phyloP scores from a whole-genome alignment of 2,113 vertebrate genomes.

The Cettia cetti region DNA sequence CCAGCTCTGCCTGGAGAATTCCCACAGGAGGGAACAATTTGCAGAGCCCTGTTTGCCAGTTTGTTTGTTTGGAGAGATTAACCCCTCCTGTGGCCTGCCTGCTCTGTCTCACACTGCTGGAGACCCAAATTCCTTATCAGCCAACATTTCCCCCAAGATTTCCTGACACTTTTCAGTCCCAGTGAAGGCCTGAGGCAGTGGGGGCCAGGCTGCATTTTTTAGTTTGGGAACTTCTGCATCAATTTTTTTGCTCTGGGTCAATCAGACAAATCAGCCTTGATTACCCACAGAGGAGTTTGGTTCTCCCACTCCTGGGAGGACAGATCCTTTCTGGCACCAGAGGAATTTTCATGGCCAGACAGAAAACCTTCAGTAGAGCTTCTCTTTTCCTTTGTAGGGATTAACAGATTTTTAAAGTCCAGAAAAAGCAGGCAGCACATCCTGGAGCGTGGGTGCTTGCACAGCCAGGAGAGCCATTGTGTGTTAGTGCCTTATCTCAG shows the following conservation, averaged over 20 bases:
- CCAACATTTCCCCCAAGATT: neutral
- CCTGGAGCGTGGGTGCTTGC: neutral
- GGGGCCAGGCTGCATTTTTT: neutral
- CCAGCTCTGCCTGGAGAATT: neutral
- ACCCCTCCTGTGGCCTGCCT: neutral
- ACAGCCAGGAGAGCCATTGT: neutral
- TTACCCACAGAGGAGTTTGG: neutral
- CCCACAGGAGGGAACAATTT: neutral
- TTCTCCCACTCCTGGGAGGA: neutral
- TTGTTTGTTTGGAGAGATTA: neutral
- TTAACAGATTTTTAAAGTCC: neutral
- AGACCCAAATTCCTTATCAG: neutral
- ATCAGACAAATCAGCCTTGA: neutral
- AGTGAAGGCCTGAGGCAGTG: neutral
- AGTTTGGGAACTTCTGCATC: neutral
- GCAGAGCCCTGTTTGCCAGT: neutral
- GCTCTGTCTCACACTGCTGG: neutral
- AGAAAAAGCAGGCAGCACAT: neutral
- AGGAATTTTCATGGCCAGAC: neutral
- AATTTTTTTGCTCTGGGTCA: neutral
- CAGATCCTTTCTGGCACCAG: neutral
- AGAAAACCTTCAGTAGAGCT: neutral
- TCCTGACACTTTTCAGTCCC: neutral
- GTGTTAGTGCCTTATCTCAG: neutral
- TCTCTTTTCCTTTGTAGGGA: neutral